Base-by-base conservation (phyloP, 2,888 invertebrate genomes). In the Stenchaetothrips biformis region DNA sequence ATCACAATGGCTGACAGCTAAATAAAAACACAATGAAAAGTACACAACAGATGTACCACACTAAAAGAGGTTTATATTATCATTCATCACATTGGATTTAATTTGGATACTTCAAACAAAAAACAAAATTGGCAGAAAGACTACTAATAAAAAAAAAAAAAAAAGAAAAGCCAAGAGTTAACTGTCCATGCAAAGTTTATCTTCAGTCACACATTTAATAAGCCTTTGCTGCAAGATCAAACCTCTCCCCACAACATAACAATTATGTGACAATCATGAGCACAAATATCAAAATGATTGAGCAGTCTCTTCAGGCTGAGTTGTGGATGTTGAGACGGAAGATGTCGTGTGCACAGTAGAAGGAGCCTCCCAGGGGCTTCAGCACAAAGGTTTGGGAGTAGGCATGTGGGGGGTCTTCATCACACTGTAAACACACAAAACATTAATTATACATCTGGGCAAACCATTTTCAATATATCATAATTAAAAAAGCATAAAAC, bases 251-350 rank as follows among this genome's bases (percentile, higher is more conserved):
- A 27, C 67, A 37, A 16, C 21, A 79, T 62, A 80, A 79, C 79
- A 79, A 48, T 47, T 48, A 79, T 21, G 48, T 47, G 74, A 79
- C 18, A 77, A 48, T 48, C 67, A 78, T 77, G 67, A 62, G 25
- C 59, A 59, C 25, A 67, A 79, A 77, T 48, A 47, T 77, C 77
- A 49, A 78, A 48, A 49, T 49, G 79, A 79, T 62, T 62, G 47
- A 59, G 48, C 27, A 78, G 48, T 80, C 59, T 59, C 27, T 81
- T 89, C 90, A 92, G 85, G 90, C 90, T 80, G 90, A 88, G 88
- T 98, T 94, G 88, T 98, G 98, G 85, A 98, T 94, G 84, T 95
- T 94, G 86, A 98, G 92, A 87, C 98, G 93, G 91, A 98, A 98
- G 87, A 98, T 94, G 87, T 98, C 98, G 87, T 98, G 97, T 86